phyloP scores from a whole-genome alignment of 2,113 vertebrate genomes.

The Gorilla gorilla region DNA sequence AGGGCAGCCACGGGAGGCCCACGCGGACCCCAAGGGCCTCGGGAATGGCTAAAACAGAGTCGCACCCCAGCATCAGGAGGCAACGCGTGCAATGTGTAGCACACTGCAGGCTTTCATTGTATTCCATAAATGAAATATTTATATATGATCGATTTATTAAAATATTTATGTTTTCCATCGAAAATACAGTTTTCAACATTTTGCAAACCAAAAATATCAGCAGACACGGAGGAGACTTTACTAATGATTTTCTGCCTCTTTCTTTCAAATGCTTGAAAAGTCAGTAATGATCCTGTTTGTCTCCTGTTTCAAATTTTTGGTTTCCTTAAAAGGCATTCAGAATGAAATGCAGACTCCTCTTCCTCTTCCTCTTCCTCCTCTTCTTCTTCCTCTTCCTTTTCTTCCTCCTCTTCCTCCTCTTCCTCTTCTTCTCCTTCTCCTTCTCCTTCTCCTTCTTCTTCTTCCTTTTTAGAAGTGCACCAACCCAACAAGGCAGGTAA shows the following conservation, averaged over 20 bases:
- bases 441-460: background rate
- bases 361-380: background rate
- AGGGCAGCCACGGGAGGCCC: background rate
- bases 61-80: background rate
- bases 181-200: background rate
- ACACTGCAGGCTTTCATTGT: background rate
- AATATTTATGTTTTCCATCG: too few relatives aligned
- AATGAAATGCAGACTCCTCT: background rate
- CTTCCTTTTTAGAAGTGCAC: background rate
- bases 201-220: background rate
- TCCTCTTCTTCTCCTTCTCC: background rate
- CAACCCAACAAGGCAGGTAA: background rate
- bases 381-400: background rate
- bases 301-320: background rate
- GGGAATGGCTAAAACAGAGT: background rate
- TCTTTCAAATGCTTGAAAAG: background rate
- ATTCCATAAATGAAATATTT: background rate
- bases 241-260: background rate
- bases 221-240: background rate
- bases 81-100: fast-evolving
- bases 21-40: background rate
- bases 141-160: too few relatives aligned
- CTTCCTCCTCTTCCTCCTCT: too few relatives aligned
- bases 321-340: background rate
- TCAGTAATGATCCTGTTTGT: background rate